phyloP scores from a whole-genome alignment of 2,888 invertebrate species.

The Horisme vitalbata region DNA sequence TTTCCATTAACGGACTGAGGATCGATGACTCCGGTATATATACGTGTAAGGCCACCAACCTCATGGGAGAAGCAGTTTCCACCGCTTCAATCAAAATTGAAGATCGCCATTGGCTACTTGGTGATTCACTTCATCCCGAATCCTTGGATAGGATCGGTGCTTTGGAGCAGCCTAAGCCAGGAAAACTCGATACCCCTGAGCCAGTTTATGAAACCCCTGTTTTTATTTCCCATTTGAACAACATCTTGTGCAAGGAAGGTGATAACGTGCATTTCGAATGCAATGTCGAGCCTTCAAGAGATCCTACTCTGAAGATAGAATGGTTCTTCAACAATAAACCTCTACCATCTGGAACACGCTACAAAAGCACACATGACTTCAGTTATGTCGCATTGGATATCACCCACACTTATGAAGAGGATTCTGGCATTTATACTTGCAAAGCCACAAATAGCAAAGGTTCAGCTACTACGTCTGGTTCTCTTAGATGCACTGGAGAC shows the following conservation, averaged over 20 bases:
- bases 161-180: conserved; percentile 90
- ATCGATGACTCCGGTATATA: conserved; percentile 97
- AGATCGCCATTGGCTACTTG: conserved; percentile 93
- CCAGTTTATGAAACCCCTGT: conserved; percentile 92
- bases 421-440: conserved; percentile 95
- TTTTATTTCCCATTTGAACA: conserved; percentile 95
- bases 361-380: conserved; percentile 96
- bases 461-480: conserved; percentile 94
- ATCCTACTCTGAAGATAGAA: conserved; percentile 94
- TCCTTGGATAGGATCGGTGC: conserved; percentile 93
- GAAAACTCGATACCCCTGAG: conserved; percentile 87
- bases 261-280: conserved; percentile 96
- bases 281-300: conserved; percentile 95
- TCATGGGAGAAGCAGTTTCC: conserved; percentile 96
- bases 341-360: conserved; percentile 93
- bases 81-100: conserved; percentile 94
- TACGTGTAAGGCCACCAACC: conserved; percentile 96
- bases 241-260: conserved; percentile 93
- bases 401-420: conserved; percentile 93
- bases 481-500: conserved; percentile 91
- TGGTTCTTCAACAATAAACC: conserved; percentile 98
- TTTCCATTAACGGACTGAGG: conserved; percentile 93
- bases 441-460: conserved; percentile 95
- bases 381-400: conserved; percentile 97
- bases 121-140: conserved; percentile 94